Evolutionary conservation across 2,797 vertebrate genomes (phyloP).

Genomic region (Hoplostethus mediterraneus): DNA sequence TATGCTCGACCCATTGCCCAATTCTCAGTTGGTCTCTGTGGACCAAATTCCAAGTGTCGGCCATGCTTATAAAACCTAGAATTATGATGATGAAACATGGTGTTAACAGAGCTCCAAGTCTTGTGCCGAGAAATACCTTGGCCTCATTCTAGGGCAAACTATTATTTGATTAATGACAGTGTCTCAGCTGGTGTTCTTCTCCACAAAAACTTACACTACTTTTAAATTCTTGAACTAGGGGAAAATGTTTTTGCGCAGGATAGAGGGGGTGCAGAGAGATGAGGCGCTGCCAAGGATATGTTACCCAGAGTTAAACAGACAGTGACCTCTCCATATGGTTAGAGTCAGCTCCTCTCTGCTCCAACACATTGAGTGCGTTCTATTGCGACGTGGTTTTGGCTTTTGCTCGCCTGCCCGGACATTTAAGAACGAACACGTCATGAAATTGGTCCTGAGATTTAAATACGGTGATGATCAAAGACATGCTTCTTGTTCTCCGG

Average conservation of each 20-base stretch:
- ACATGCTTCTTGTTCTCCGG: neutral
- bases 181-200: neutral
- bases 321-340: conserved; percentile 48
- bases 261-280: conserved; percentile 1
- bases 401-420: neutral
- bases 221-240: conserved; percentile 1
- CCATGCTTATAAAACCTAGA: conserved; percentile 6
- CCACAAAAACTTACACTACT: neutral
- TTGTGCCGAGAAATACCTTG: neutral
- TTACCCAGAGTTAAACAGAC: conserved; percentile 36
- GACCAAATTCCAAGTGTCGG: neutral
- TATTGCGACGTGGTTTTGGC: conserved; percentile 14
- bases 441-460: conserved; percentile 17
- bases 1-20: neutral
- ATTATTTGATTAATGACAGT: neutral
- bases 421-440: neutral
- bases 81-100: conserved; percentile 4
- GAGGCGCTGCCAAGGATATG: conserved; percentile 34
- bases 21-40: neutral
- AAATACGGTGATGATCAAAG: conserved; percentile 8
- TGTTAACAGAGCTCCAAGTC: too few relatives aligned
- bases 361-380: conserved; percentile 35
- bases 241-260: conserved; percentile 5
- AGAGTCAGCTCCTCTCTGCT: conserved; percentile 29
- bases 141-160: neutral